phyloP scores from a whole-genome alignment of 1,140 invertebrate genomes.

The Cataglyphis hispanica region DNA sequence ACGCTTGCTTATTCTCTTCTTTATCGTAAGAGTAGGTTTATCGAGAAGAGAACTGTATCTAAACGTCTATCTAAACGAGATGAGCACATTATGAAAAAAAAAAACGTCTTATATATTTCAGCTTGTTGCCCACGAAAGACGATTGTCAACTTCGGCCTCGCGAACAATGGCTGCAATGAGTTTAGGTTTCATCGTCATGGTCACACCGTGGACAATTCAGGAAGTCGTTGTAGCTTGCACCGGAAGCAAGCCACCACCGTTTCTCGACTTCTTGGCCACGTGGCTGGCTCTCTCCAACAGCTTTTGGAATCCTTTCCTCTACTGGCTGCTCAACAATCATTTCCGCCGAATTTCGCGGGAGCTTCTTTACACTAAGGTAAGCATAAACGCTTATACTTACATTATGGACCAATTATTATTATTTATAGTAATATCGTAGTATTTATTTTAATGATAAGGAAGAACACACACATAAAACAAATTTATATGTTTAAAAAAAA shows the following conservation, averaged over 20 bases:
- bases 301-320: constrained; percentile 95
- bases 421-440: background rate
- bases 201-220: constrained; percentile 95
- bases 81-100: background rate
- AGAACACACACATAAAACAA: background rate
- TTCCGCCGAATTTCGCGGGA: constrained; percentile 93
- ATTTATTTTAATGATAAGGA: background rate
- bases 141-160: constrained; percentile 92
- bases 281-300: constrained; percentile 95
- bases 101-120: constrained; percentile 75
- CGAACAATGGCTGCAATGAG: constrained; percentile 96
- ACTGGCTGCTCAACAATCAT: constrained; percentile 94
- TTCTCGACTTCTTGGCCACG: constrained; percentile 93
- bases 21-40: background rate
- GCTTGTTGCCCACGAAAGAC: constrained; percentile 90
- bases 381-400: constrained; percentile 26
- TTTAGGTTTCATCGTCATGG: constrained; percentile 94
- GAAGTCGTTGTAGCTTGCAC: constrained; percentile 95
- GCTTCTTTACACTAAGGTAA: constrained; percentile 91
- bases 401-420: background rate
- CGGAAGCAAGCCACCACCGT: constrained; percentile 92
- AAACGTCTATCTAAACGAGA: background rate
- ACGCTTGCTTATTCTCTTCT: background rate
- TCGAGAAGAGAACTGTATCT: background rate
- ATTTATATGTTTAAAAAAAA: background rate